These are phyloP conservation scores for Notiomystis cincta DNA, from an alignment of 2,113 vertebrate species.

Conservation along the genomic window DNA sequence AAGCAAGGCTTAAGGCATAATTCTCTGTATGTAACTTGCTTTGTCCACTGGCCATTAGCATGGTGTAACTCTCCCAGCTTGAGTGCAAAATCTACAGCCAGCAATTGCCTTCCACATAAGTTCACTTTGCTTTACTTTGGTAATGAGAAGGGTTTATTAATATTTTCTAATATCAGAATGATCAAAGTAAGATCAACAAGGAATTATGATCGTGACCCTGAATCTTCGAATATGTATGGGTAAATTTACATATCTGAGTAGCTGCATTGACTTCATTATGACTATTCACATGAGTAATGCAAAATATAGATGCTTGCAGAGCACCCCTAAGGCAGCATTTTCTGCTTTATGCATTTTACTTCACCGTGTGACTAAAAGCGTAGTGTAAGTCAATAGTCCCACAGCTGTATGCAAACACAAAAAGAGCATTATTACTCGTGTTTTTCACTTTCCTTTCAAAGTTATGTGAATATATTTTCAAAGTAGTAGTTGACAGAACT, in stretches of 20 bases:
- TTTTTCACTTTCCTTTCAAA: not conserved
- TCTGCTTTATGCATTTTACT: not conserved
- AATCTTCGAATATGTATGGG: not conserved
- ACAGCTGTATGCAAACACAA: not conserved
- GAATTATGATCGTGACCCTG: not conserved
- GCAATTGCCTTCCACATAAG: fast-evolving
- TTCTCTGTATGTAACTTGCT: not conserved
- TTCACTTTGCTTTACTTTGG: not conserved
- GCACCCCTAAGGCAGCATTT: not conserved
- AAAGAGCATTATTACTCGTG: not conserved
- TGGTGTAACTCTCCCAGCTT: not conserved
- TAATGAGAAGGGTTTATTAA: not conserved
- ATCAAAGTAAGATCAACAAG: not conserved
- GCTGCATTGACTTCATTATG: not conserved
- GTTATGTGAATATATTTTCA: not conserved
- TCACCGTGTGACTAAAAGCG: not conserved
- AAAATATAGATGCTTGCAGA: not conserved
- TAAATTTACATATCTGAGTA: not conserved
- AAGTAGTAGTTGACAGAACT: not conserved
- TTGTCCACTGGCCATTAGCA: not conserved
- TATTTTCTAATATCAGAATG: not conserved
- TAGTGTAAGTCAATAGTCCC: not conserved
- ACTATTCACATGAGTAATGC: not conserved
- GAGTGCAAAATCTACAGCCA: not conserved
- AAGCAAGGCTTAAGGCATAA: fast-evolving